A percentile compares a stretch with the other conserved stretches of the same genome.
Evolutionary conservation across 2,888 invertebrate genomes (phyloP).

Genomic region (Clunio marinus): DNA sequence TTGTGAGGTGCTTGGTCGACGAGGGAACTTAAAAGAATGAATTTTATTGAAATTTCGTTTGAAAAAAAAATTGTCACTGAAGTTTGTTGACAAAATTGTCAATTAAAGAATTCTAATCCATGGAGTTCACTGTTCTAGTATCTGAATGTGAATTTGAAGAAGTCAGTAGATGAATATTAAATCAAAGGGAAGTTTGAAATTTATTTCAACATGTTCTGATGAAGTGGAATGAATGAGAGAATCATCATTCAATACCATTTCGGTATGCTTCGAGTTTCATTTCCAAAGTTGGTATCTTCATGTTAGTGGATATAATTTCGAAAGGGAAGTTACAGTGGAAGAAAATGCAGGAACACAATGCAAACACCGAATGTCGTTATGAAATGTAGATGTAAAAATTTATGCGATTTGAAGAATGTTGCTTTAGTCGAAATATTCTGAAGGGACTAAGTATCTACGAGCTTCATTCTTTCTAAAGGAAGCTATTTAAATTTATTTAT

Average conservation of each 20-base stretch:
- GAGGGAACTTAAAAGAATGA: no score
- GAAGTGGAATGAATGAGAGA: no score
- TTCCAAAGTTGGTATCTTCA: no score
- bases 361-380: not conserved
- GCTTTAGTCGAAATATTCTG: slow-evolving; percentile 26
- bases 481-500: slow-evolving; percentile 32
- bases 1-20: no score
- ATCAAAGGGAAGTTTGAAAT: slow-evolving; percentile 3
- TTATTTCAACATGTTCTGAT: slow-evolving; percentile 1
- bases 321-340: no score
- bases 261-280: no score
- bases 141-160: slow-evolving; percentile 4
- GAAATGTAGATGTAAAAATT: slow-evolving; percentile 30
- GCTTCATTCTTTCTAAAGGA: slow-evolving; percentile 10
- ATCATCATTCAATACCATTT: no score
- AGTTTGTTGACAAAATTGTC: not conserved
- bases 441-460: not conserved
- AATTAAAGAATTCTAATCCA: not conserved
- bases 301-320: no score
- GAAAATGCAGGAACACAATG: not conserved
- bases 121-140: not conserved
- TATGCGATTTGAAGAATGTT: slow-evolving; percentile 36
- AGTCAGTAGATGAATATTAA: slow-evolving; percentile 27
- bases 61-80: not conserved
- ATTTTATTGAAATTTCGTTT: not conserved